These are phyloP conservation scores for Danionella dracula DNA, from an alignment of 2,797 vertebrate species.

Conservation along the genomic window DNA sequence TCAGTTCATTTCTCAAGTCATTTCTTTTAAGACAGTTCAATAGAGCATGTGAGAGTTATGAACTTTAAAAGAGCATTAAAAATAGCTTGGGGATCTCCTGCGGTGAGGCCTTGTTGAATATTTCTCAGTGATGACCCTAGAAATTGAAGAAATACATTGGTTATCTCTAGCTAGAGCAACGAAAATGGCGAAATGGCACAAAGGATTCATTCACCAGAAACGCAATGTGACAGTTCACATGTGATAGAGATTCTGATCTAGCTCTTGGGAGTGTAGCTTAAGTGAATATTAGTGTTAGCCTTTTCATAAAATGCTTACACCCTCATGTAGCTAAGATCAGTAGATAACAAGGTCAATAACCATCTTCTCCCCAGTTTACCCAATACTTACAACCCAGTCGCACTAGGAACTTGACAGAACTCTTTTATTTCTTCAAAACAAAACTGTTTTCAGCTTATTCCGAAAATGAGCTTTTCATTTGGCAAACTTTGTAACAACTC, in stretches of 20 bases:
- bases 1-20: slow-evolving; percentile 11
- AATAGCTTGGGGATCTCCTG: slow-evolving; percentile 55
- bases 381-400: slow-evolving; percentile 79
- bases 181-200: slow-evolving; percentile 46
- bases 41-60: slow-evolving; percentile 53
- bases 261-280: slow-evolving; percentile 51
- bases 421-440: too few species aligned
- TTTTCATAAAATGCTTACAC: slow-evolving; percentile 53
- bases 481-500: too few species aligned
- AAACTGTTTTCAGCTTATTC: too few species aligned
- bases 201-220: slow-evolving; percentile 51
- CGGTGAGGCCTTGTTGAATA: slow-evolving; percentile 59
- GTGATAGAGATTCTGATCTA: slow-evolving; percentile 41
- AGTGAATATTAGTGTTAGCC: slow-evolving; percentile 64
- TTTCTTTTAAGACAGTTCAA: slow-evolving; percentile 52
- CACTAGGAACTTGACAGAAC: slow-evolving; percentile 16
- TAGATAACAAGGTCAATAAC: slow-evolving; percentile 69
- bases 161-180: slow-evolving; percentile 52
- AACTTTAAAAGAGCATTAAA: slow-evolving; percentile 64
- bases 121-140: slow-evolving; percentile 58
- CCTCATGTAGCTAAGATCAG: slow-evolving; percentile 62
- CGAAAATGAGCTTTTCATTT: too few species aligned
- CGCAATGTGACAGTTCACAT: slow-evolving; percentile 56
- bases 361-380: slow-evolving; percentile 63
- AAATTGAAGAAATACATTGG: slow-evolving; percentile 44